These are phyloP conservation scores for Chaetodon auriga DNA, from an alignment of 2,113 vertebrate genomes.

Conservation along the genomic window DNA sequence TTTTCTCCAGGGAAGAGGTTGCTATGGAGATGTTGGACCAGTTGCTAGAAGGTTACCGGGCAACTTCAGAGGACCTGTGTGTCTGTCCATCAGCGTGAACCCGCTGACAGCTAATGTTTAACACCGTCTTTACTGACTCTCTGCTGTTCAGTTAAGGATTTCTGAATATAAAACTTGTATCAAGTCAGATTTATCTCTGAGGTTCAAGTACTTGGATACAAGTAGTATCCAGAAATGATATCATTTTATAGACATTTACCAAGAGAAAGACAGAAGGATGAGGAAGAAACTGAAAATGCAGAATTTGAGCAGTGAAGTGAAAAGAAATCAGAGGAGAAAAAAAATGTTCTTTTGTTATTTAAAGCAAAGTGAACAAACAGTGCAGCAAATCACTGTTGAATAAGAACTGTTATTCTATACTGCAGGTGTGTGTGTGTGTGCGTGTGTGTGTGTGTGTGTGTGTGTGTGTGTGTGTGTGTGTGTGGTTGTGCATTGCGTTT, in stretches of 20 bases:
- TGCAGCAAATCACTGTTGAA: slow-evolving; percentile 39
- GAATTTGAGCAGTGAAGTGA: neutral
- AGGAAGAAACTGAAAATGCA: neutral
- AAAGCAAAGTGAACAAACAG: slow-evolving; percentile 22
- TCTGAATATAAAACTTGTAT: neutral
- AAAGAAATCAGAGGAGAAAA: neutral
- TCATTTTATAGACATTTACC: neutral
- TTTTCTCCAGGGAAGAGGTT: slow-evolving; percentile 25
- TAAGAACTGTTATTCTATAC: slow-evolving; percentile 49
- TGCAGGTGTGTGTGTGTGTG: slow-evolving; percentile 19
- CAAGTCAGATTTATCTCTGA: neutral
- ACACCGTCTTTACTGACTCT: slow-evolving; percentile 34
- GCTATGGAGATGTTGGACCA: slow-evolving; percentile 33
- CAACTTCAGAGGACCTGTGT: slow-evolving; percentile 47
- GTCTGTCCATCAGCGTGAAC: slow-evolving; percentile 23
- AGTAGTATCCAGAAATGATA: neutral
- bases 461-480: slow-evolving; percentile 26
- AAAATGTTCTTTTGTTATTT: neutral
- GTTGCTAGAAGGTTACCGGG: slow-evolving; percentile 59
- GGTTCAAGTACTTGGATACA: neutral
- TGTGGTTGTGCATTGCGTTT: neutral
- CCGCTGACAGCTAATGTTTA: slow-evolving; percentile 71
- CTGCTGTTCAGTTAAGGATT: slow-evolving; percentile 1
- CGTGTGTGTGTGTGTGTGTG: slow-evolving; percentile 18
- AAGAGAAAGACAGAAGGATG: neutral